Conservation (phyloP, 2,797 vertebrate genomes). For the Hafferia zeledoni region DNA sequence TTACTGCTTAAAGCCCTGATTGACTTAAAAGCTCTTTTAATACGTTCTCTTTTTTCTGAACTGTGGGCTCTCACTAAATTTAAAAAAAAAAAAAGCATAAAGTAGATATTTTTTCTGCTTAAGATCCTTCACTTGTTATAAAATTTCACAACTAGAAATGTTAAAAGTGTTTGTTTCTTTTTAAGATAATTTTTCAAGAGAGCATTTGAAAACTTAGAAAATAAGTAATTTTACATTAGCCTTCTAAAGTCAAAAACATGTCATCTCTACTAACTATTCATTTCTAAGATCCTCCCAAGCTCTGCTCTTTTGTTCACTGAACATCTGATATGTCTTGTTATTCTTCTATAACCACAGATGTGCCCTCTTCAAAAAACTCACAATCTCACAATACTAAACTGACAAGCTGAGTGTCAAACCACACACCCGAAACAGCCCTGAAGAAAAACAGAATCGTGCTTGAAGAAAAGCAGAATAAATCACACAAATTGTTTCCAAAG, state of each 20-base stretch:
- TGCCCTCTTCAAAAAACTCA: constrained; percentile 71
- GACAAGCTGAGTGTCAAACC: constrained; percentile 59
- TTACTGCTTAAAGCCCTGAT: background rate
- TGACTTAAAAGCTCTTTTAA: background rate
- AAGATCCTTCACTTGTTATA: background rate
- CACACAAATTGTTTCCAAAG: constrained; percentile 55
- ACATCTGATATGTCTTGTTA: constrained; percentile 66
- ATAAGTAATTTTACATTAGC: background rate
- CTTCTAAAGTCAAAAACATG: constrained; percentile 4
- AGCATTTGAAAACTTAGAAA: background rate
- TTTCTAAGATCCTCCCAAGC: constrained; percentile 57
- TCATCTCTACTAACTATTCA: constrained; percentile 9
- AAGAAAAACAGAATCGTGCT: constrained; percentile 56
- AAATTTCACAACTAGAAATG: background rate
- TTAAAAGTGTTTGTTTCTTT: background rate
- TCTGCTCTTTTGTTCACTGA: constrained; percentile 50
- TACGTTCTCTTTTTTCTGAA: background rate
- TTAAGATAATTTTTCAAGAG: background rate
- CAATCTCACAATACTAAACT: constrained; percentile 60
- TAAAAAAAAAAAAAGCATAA: background rate
- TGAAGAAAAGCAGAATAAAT: constrained; percentile 64
- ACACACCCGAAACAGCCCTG: constrained; percentile 58
- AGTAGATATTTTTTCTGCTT: background rate
- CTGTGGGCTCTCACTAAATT: background rate
- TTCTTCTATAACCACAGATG: constrained; percentile 69